Base-by-base conservation (phyloP, 2,888 invertebrate species). In the Gerris lacustris region DNA sequence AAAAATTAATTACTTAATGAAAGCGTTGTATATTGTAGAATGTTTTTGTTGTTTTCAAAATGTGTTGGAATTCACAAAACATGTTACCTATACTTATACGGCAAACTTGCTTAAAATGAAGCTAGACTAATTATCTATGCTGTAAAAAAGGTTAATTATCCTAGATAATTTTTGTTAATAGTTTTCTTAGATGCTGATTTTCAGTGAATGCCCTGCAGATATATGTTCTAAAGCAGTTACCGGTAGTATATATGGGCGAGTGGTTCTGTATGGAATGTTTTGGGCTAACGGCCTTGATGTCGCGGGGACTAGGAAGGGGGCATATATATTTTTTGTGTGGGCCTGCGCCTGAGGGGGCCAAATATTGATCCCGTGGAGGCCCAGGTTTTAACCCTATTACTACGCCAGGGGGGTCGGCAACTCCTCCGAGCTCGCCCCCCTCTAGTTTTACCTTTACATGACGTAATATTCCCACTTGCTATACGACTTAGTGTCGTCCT, bases 271-370 rank as follows among this genome's bases (percentile, higher is more conserved):
- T 55, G 55, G 55, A 55, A 55, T 55, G 55, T 55, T 55, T 55
- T 55, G 15, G 55, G 15, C 55, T 55, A 15, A 55, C 15, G 55
- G 55, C 55, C 55, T 55, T 55, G 55, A 15, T 55, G 55, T 55
- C 55, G 55, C 55, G 55, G 15, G 55, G 55, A 15, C 55, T 15
- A 55, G 55, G 55, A 55, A 15, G 55, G 55, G 15, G 55, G 55
- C 11, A 15, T 55, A 55, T 9, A 55, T 55, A 55, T 55, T 55
- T 55, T 55, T 55, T 55, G 55, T 55, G 55, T 55, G 55, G 55
- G 55, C 55, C 55, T 55, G 55, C 55, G 55, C 55, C 55, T 55
- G 55, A 55, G 55, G 55, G 55, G 55, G 55, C 55, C 55, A 55
- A 55, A 55, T 55, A 55, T 55, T 55, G 55, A 55, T 55, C 55